phyloP scores from a whole-genome alignment of 2,888 invertebrate species.

The Imbricaverruca yamaguchii region DNA sequence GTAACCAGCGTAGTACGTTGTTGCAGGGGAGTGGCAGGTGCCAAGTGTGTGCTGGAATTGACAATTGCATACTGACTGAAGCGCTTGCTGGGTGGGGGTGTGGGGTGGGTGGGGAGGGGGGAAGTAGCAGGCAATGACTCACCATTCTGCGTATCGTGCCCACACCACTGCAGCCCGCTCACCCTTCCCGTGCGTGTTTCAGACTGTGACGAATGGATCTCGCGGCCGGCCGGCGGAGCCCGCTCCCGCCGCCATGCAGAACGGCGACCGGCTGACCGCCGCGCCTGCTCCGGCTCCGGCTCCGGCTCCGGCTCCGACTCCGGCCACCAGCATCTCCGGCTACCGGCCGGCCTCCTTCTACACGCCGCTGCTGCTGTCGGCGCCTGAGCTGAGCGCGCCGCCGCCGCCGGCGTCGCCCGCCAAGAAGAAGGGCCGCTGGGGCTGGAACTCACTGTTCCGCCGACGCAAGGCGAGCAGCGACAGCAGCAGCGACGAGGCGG shows the following conservation, averaged over 20 bases:
- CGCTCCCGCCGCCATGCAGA: background rate
- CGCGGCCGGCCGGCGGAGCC: background rate
- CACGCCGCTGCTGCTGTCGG: background rate
- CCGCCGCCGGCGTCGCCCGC: background rate
- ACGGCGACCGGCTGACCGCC: background rate
- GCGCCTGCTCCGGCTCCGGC: background rate
- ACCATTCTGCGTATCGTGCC: no score
- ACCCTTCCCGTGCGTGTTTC: background rate
- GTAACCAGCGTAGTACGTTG: no score
- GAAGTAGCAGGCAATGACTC: no score
- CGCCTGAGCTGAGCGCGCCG: background rate
- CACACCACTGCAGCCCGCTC: no score
- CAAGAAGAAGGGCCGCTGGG: background rate
- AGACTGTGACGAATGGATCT: background rate
- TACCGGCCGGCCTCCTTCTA: background rate
- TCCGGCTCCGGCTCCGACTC: background rate
- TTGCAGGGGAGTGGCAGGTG: no score
- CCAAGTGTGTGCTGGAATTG: no score
- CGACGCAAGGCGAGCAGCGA: background rate
- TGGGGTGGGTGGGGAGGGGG: no score
- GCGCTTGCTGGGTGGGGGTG: no score
- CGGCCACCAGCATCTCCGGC: background rate
- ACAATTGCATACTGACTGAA: no score
- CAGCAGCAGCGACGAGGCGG: slow-evolving; percentile 20
- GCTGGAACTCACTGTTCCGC: slow-evolving; percentile 6